Conservation (phyloP, 2,888 invertebrate species). For the Morpho helenor region DNA sequence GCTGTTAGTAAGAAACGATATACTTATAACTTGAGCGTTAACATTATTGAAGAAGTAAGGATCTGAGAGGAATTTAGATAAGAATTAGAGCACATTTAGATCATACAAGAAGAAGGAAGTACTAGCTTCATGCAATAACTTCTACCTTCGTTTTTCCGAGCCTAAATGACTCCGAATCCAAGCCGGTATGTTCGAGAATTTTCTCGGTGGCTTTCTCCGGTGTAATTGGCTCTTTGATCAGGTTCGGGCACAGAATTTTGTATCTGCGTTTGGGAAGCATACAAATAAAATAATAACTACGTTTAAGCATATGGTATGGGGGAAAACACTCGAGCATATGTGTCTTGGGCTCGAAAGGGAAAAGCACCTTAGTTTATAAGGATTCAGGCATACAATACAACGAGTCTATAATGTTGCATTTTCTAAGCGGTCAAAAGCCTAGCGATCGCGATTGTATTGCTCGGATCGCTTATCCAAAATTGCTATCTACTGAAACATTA, state of each 20-base stretch:
- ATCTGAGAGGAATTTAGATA: background rate
- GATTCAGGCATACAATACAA: constrained; percentile 36
- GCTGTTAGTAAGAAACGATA: background rate
- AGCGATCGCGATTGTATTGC: constrained; percentile 42
- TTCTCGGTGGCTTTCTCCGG: constrained; percentile 89
- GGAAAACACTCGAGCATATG: constrained; percentile 56
- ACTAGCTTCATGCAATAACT: constrained; percentile 25
- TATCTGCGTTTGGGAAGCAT: constrained; percentile 88
- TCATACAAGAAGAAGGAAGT: constrained; percentile 23
- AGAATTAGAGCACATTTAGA: constrained; percentile 10
- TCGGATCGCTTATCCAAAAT: constrained; percentile 48
- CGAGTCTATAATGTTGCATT: constrained; percentile 56
- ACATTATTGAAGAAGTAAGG: background rate
- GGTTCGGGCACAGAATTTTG: constrained; percentile 99
- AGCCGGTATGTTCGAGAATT: constrained; percentile 89
- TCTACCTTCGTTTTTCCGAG: constrained; percentile 97
- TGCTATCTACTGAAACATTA: constrained; percentile 56
- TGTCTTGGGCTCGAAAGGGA: constrained; percentile 56
- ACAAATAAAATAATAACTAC: constrained; percentile 54
- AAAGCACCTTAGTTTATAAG: constrained; percentile 41
- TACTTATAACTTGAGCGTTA: no score
- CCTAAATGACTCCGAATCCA: constrained; percentile 96
- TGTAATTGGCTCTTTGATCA: constrained; percentile 85
- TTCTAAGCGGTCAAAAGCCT: constrained; percentile 49
- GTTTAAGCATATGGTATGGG: constrained; percentile 38